phyloP scores from a whole-genome alignment of 2,797 vertebrate species.

The Spinibarbus caldwelli region DNA sequence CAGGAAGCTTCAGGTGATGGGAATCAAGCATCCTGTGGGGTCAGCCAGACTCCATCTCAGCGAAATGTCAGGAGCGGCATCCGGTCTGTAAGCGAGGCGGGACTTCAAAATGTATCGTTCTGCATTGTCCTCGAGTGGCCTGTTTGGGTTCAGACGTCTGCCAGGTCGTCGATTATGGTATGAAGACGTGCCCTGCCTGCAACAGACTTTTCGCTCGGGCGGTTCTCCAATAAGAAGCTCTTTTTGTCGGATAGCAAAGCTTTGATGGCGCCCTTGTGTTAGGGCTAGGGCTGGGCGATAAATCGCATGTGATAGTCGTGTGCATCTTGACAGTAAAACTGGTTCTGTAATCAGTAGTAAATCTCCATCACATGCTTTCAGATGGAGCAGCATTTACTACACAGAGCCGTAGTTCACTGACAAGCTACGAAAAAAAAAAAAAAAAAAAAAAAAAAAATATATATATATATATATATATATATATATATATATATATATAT shows the following conservation, averaged over 20 bases:
- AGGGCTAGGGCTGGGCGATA: no score
- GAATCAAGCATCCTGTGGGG: slow-evolving; percentile 49
- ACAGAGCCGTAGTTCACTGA: no score
- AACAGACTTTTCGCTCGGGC: slow-evolving; percentile 5
- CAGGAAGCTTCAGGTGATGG: slow-evolving; percentile 58
- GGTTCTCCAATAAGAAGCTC: slow-evolving; percentile 1
- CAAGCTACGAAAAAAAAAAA: no score
- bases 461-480: no score
- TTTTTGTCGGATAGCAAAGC: not conserved
- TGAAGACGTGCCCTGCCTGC: not conserved
- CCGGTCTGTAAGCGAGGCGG: not conserved
- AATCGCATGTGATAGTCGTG: no score
- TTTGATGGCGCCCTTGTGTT: slow-evolving; percentile 39
- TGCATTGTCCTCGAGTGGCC: not conserved
- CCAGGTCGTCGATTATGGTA: slow-evolving; percentile 10
- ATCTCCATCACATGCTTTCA: no score
- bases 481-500: no score
- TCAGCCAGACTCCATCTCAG: slow-evolving; percentile 56
- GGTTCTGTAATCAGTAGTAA: no score
- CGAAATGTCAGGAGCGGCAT: slow-evolving; percentile 58
- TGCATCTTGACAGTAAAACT: no score
- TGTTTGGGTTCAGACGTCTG: slow-evolving; percentile 1
- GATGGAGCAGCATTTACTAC: no score
- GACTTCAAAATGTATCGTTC: slow-evolving; percentile 31
- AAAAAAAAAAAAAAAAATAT: no score